These are phyloP conservation scores for Bothrops alternatus DNA, from an alignment of 2,797 vertebrate genomes.

Conservation along the genomic window DNA sequence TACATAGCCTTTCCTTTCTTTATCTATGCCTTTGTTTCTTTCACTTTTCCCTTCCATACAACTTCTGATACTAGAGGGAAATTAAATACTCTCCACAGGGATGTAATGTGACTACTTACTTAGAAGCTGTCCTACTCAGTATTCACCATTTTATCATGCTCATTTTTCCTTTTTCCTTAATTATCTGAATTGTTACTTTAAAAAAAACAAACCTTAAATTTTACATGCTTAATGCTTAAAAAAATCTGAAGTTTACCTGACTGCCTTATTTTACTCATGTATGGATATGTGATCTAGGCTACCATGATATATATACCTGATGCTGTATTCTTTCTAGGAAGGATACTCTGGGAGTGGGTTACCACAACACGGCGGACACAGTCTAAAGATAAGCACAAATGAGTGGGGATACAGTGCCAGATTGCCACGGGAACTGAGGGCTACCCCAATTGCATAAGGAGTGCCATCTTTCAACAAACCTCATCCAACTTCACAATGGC, in stretches of 20 bases:
- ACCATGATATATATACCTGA: background rate
- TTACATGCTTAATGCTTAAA: background rate
- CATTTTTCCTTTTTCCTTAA: background rate
- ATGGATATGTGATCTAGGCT: background rate
- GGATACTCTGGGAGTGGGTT: background rate
- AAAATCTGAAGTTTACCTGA: background rate
- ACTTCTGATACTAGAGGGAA: background rate
- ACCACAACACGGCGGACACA: background rate
- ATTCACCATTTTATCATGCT: background rate
- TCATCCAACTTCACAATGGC: background rate
- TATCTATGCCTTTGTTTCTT: background rate
- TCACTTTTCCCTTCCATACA: background rate
- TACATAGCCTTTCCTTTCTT: background rate
- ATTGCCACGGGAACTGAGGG: background rate
- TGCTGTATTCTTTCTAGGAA: background rate
- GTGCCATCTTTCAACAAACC: background rate
- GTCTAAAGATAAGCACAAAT: background rate
- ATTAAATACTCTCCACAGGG: background rate
- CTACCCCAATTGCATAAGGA: background rate
- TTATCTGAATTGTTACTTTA: background rate
- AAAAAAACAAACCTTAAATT: background rate
- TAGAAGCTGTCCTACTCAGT: background rate
- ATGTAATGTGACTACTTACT: background rate
- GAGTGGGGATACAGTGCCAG: background rate
- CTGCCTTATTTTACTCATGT: background rate